A percentile compares a stretch with the other conserved stretches of the same genome.
Conservation (phyloP, 2,888 invertebrate genomes). For the Andrena minutula region DNA sequence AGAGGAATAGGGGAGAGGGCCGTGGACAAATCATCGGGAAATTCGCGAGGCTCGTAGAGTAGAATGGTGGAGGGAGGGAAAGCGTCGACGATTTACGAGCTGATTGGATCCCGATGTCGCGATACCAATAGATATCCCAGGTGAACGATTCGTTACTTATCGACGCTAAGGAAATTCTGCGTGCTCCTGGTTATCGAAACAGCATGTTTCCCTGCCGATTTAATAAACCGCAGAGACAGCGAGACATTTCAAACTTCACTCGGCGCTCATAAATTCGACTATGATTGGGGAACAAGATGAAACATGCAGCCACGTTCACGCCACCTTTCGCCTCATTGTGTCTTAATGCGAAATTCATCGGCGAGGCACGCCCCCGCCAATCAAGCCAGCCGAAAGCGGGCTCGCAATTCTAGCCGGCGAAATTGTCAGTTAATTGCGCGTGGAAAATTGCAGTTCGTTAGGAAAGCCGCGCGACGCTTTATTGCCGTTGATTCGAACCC, state of each 20-base stretch:
- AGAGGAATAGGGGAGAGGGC: neutral
- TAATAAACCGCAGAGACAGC: too few species aligned
- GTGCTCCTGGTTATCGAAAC: too few species aligned
- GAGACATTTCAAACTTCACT: too few species aligned
- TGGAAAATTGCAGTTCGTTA: neutral
- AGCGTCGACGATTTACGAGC: constrained; percentile 27
- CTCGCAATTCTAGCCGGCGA: neutral
- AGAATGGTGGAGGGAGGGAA: neutral
- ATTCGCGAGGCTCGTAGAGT: constrained; percentile 9
- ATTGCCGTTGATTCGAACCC: neutral
- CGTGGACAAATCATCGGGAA: constrained; percentile 27
- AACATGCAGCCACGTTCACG: too few species aligned
- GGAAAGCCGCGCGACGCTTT: neutral
- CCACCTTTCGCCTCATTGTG: too few species aligned
- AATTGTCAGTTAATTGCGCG: neutral
- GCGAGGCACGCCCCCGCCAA: too few species aligned
- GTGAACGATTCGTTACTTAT: neutral
- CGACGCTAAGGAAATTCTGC: neutral
- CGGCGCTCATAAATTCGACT: too few species aligned
- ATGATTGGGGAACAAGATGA: too few species aligned
- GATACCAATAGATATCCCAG: constrained; percentile 36
- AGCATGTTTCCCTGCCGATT: too few species aligned
- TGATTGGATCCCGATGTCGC: constrained; percentile 34
- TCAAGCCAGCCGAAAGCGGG: neutral
- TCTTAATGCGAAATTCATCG: too few species aligned